Percentiles rank a stretch among this genome's conserved stretches.
phyloP scores from a whole-genome alignment of 1,140 invertebrate species.

The Lamellibrachia luymesi region DNA sequence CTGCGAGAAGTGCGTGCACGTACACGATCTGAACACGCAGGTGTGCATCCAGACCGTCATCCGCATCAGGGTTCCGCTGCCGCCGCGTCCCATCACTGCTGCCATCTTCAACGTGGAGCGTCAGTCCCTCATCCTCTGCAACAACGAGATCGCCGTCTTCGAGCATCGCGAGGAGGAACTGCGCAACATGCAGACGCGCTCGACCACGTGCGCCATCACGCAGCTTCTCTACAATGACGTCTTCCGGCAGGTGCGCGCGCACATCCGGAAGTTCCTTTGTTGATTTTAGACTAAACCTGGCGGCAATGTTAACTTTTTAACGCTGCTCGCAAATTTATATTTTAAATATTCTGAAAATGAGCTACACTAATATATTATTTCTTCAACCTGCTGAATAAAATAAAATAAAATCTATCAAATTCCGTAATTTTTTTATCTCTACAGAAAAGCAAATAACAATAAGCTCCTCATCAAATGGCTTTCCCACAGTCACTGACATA shows the following conservation, averaged over 20 bases:
- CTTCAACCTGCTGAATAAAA: no score
- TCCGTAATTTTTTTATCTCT: no score
- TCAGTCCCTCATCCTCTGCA: conserved; percentile 7
- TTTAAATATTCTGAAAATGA: no score
- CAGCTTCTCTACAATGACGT: conserved; percentile 20
- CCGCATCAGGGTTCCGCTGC: conserved; percentile 3
- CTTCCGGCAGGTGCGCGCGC: conserved; percentile 20
- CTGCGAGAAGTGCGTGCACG: conserved; percentile 19
- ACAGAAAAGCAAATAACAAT: no score
- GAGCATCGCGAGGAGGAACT: not conserved
- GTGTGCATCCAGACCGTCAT: conserved; percentile 16
- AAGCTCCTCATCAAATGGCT: no score
- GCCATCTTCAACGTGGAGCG: conserved; percentile 15
- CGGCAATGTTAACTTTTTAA: no score
- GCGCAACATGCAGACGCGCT: not conserved
- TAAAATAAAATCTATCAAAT: no score
- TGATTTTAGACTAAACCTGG: no score
- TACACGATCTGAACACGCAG: conserved; percentile 23
- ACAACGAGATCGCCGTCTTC: conserved; percentile 9
- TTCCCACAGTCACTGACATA: no score
- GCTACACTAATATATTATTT: no score
- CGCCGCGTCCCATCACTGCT: conserved; percentile 14
- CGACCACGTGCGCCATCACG: conserved; percentile 8
- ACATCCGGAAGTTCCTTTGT: not conserved
- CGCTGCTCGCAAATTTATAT: no score